These are phyloP conservation scores for Notamacropus eugenii DNA, from an alignment of 2,797 vertebrate species.

Conservation along the genomic window DNA sequence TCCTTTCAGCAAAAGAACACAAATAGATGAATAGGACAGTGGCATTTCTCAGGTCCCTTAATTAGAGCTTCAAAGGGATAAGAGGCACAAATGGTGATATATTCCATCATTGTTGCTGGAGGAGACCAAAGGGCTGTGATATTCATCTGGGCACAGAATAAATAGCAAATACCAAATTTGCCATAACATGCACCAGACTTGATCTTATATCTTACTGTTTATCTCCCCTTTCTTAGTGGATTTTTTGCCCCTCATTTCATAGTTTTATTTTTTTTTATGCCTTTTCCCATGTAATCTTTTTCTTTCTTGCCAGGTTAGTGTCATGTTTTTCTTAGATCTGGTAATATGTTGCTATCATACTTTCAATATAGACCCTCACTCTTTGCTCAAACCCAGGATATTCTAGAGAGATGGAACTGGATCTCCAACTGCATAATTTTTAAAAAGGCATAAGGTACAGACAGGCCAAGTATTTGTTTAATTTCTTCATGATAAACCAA, in stretches of 20 bases:
- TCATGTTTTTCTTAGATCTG: not conserved
- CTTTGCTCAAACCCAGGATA: not conserved
- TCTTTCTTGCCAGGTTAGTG: not conserved
- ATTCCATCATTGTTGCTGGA: slow-evolving; percentile 73
- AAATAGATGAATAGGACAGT: slow-evolving; percentile 82
- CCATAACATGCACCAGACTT: not conserved
- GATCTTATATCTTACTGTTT: slow-evolving; percentile 60
- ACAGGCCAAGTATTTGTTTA: not conserved
- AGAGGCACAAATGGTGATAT: slow-evolving; percentile 67
- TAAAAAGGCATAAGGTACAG: not conserved
- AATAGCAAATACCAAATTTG: slow-evolving; percentile 8
- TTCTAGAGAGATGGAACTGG: not conserved
- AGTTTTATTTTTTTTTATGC: not conserved
- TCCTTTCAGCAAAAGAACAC: slow-evolving; percentile 82
- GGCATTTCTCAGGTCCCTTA: slow-evolving; percentile 85
- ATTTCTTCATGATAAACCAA: not conserved
- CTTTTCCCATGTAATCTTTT: slow-evolving; percentile 16
- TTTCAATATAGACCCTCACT: not conserved
- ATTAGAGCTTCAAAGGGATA: slow-evolving; percentile 82
- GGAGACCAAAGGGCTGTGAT: slow-evolving; percentile 57
- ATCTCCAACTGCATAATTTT: not conserved
- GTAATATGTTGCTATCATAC: not conserved
- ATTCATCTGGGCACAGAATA: slow-evolving; percentile 58
- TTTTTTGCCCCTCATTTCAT: slow-evolving; percentile 49
- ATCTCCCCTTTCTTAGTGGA: slow-evolving; percentile 32